These are phyloP conservation scores for Oceanodroma leucorhoa DNA, from an alignment of 2,797 vertebrate species.

Conservation along the genomic window DNA sequence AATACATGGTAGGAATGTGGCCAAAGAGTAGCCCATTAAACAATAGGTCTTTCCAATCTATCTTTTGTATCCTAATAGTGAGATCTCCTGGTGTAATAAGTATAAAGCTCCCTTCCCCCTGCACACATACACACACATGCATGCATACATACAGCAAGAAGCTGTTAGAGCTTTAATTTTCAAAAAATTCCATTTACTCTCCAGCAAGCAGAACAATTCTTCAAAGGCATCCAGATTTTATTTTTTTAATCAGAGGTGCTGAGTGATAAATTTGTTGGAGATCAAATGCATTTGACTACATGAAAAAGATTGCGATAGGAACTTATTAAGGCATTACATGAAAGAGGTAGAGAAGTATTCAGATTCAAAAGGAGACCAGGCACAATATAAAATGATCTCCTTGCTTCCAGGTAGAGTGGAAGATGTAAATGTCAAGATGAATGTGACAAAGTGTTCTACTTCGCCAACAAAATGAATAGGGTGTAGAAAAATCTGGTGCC, in stretches of 20 bases:
- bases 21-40: background rate
- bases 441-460: background rate
- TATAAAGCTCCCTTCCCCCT: background rate
- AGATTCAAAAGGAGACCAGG: background rate
- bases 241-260: constrained; percentile 6
- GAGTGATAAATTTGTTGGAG: constrained; percentile 20
- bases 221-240: constrained; percentile 10
- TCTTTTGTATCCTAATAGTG: background rate
- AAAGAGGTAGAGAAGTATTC: background rate
- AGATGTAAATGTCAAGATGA: background rate
- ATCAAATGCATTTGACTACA: constrained; percentile 36
- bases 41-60: background rate
- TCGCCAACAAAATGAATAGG: background rate
- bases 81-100: background rate
- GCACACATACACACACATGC: background rate
- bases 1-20: background rate
- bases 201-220: constrained; percentile 38
- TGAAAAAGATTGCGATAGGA: constrained; percentile 18
- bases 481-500: background rate
- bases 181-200: constrained; percentile 3
- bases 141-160: background rate
- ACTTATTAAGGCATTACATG: constrained; percentile 24
- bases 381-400: background rate
- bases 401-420: background rate
- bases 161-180: background rate